Evolutionary conservation across 2,113 vertebrate genomes (phyloP).

Genomic region (Agapornis roseicollis): DNA sequence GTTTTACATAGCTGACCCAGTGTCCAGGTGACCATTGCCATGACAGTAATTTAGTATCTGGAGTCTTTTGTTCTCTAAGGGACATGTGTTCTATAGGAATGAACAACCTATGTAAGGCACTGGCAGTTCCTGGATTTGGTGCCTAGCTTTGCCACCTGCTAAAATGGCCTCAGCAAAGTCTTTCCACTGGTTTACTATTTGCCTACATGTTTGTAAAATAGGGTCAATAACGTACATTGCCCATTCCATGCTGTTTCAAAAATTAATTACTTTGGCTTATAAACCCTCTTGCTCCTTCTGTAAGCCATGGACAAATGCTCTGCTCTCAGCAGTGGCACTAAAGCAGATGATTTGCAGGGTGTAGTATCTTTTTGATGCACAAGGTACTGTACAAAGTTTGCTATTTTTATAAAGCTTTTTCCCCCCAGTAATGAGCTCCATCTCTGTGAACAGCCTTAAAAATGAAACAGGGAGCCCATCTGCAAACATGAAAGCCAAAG

Average conservation of each 20-base stretch:
- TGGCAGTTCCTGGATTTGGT: not conserved
- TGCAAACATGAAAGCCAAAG: not conserved
- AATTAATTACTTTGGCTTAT: not conserved
- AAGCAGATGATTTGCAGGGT: not conserved
- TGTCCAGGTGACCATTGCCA: not conserved
- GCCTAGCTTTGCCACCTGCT: not conserved
- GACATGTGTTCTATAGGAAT: not conserved
- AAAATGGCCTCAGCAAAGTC: not conserved
- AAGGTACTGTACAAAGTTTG: not conserved
- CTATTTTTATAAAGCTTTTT: not conserved
- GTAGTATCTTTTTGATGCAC: not conserved
- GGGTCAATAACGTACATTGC: not conserved
- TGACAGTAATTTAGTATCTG: not conserved
- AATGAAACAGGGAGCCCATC: not conserved
- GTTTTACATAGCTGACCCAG: not conserved
- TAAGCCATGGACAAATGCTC: not conserved
- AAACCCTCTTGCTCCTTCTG: not conserved
- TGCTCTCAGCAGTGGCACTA: not conserved
- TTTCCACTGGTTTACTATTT: not conserved
- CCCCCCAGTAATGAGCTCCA: not conserved
- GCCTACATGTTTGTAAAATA: not conserved
- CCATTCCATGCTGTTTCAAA: not conserved
- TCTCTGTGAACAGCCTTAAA: conserved; percentile 11
- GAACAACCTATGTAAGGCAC: not conserved
- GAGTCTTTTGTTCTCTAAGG: not conserved